Percentiles rank a stretch among this genome's conserved stretches.
These are phyloP conservation scores for Galeopterus variegatus DNA, from an alignment of 2,113 vertebrate species.

Conservation along the genomic window DNA sequence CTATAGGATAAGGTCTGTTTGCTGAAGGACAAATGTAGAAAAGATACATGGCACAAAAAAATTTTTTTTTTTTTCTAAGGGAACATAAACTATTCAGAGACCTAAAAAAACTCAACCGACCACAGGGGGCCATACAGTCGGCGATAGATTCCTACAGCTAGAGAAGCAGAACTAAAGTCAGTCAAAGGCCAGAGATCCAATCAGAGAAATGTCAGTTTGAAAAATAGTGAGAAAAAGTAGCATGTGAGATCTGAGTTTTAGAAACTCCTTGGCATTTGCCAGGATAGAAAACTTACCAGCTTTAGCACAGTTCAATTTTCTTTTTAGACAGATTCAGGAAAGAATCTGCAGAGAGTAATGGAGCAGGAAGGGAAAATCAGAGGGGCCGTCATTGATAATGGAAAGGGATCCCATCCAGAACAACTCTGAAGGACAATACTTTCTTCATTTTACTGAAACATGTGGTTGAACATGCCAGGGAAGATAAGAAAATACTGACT, in stretches of 20 bases:
- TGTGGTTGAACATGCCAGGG: rapidly evolving
- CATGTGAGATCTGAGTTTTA: slow-evolving; percentile 53
- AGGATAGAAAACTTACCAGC: slow-evolving; percentile 57
- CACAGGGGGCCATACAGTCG: slow-evolving; percentile 74
- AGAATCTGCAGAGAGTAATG: background rate
- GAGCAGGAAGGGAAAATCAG: background rate
- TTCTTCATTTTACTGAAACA: background rate
- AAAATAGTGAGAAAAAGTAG: slow-evolving; percentile 81
- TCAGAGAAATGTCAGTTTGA: slow-evolving; percentile 84
- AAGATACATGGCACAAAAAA: slow-evolving; percentile 51
- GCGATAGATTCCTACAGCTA: slow-evolving; percentile 70
- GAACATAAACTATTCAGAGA: slow-evolving; percentile 73
- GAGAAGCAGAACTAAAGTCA: slow-evolving; percentile 80
- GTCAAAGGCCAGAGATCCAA: slow-evolving; percentile 84
- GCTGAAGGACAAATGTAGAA: slow-evolving; percentile 69
- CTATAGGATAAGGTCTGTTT: slow-evolving; percentile 50
- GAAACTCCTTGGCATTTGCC: slow-evolving; percentile 72
- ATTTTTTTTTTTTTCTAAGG: slow-evolving; percentile 69
- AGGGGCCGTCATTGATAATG: background rate
- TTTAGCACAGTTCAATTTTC: slow-evolving; percentile 35
- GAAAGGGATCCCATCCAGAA: background rate
- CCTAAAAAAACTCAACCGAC: slow-evolving; percentile 68
- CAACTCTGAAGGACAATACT: background rate
- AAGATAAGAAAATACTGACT: background rate
- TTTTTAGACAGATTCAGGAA: background rate